phyloP scores from a whole-genome alignment of 2,797 vertebrate species.

The Pelodytes ibericus region DNA sequence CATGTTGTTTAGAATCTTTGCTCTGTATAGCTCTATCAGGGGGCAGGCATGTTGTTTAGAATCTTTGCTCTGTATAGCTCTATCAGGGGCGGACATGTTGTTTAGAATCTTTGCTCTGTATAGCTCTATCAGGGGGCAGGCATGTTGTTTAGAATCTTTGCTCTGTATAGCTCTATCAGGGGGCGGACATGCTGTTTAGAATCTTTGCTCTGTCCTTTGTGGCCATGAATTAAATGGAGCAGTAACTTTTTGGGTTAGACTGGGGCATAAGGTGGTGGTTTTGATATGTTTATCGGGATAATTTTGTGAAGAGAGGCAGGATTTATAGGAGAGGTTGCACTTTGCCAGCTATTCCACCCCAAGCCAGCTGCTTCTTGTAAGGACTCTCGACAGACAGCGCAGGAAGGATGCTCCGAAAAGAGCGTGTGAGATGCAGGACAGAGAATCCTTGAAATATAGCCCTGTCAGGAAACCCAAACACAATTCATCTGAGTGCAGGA shows the following conservation, averaged over 20 bases:
- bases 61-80: too few relatives aligned
- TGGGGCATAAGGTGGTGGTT: background rate
- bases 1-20: too few relatives aligned
- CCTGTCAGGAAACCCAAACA: constrained; percentile 27
- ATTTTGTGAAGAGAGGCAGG: background rate
- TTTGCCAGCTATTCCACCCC: background rate
- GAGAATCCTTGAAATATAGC: constrained; percentile 24
- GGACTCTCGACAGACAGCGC: background rate
- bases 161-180: too few relatives aligned
- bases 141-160: too few relatives aligned
- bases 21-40: too few relatives aligned
- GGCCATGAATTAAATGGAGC: background rate
- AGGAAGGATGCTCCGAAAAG: background rate
- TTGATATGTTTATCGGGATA: background rate
- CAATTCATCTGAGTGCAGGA: background rate
- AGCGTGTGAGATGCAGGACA: background rate
- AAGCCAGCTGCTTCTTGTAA: constrained; percentile 9
- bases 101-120: too few relatives aligned
- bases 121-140: too few relatives aligned
- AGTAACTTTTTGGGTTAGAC: background rate
- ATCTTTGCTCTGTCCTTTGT: background rate
- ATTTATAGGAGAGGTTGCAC: background rate
- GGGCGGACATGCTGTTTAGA: too few relatives aligned
- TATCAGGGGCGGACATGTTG: too few relatives aligned
- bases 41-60: too few relatives aligned